Conservation (phyloP, 2,113 vertebrate species). For the Cardinalis cardinalis region DNA sequence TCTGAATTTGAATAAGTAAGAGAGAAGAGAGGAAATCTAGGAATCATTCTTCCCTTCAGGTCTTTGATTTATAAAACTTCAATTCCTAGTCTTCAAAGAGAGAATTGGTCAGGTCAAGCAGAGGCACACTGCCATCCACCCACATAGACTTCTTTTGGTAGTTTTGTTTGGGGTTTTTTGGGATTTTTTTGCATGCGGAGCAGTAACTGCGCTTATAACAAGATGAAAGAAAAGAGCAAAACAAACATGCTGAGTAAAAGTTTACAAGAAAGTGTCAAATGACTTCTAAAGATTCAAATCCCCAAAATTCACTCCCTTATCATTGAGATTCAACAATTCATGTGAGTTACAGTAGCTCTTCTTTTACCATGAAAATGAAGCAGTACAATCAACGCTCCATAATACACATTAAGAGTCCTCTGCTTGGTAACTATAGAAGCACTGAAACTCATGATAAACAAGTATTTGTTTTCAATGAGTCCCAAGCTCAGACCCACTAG, state of each 20-base stretch:
- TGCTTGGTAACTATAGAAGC: background rate
- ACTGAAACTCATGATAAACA: conserved; percentile 47
- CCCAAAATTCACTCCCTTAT: background rate
- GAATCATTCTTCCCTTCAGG: background rate
- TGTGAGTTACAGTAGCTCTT: background rate
- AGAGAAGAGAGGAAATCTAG: background rate
- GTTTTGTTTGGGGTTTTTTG: background rate
- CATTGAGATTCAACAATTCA: background rate
- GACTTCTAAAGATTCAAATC: background rate
- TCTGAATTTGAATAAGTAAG: background rate
- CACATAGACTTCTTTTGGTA: background rate
- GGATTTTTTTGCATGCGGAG: background rate
- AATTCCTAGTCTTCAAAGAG: background rate
- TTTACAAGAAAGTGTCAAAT: background rate
- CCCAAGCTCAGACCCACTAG: conserved; percentile 49
- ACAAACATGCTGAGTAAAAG: background rate
- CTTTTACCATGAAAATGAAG: background rate
- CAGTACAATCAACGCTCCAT: background rate
- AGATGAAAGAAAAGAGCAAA: background rate
- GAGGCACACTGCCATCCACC: background rate
- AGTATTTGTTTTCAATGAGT: background rate
- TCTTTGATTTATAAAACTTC: background rate
- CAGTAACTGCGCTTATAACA: background rate
- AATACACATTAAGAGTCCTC: background rate
- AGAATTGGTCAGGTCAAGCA: background rate